Percentiles rank a stretch among this genome's conserved stretches.
phyloP scores from a whole-genome alignment of 2,888 invertebrate species.

The Amblyjoppa fuscipennis region DNA sequence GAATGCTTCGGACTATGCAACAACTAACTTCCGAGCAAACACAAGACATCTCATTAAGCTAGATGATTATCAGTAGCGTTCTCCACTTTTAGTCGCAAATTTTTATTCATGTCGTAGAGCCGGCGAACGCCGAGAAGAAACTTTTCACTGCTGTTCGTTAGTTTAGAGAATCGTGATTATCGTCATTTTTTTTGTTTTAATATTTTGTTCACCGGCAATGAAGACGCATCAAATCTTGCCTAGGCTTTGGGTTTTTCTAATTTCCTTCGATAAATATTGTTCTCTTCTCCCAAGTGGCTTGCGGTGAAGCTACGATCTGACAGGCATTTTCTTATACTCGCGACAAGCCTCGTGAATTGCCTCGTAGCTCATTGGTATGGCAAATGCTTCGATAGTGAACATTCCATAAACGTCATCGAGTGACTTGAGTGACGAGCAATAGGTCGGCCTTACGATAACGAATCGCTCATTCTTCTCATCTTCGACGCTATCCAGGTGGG shows the following conservation, averaged over 20 bases:
- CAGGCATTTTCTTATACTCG: not conserved
- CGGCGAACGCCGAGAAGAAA: no score
- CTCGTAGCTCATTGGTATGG: not conserved
- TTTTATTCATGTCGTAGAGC: not conserved
- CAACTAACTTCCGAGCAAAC: conserved; percentile 1
- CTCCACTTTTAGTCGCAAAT: not conserved
- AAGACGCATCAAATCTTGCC: no score
- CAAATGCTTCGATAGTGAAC: not conserved
- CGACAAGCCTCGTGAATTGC: not conserved
- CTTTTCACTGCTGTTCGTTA: no score
- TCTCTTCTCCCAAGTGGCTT: not conserved
- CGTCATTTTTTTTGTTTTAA: no score
- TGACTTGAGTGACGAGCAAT: conserved; percentile 7
- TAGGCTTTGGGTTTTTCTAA: not conserved
- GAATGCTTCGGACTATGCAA: not conserved
- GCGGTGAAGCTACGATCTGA: not conserved
- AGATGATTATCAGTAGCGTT: not conserved
- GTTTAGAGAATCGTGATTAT: no score
- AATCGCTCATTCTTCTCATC: not conserved
- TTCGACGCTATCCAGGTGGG: not conserved
- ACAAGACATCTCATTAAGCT: not conserved
- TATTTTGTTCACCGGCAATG: no score
- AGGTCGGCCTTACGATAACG: not conserved
- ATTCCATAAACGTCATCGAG: not conserved
- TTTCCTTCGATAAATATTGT: not conserved